Evolutionary conservation across 2,113 vertebrate genomes (phyloP).

Genomic region (Canis aureus): DNA sequence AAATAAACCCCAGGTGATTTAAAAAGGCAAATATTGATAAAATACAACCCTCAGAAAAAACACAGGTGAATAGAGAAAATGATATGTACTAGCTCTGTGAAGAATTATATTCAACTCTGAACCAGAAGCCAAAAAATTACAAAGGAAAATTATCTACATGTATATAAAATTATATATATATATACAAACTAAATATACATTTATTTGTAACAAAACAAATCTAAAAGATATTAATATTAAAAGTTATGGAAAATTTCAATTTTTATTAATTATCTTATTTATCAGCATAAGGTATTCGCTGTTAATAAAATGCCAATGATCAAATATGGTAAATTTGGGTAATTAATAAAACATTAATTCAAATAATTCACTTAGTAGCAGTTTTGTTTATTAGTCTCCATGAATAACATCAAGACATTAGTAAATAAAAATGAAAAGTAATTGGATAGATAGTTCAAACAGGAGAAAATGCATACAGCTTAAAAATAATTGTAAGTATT

Average conservation of each 20-base stretch:
- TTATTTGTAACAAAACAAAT: not conserved
- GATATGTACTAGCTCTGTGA: not conserved
- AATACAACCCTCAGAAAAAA: not conserved
- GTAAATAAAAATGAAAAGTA: not conserved
- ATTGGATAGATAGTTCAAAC: not conserved
- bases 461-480: not conserved
- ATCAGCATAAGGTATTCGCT: not conserved
- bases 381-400: not conserved
- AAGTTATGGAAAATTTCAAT: not conserved
- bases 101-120: not conserved
- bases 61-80: not conserved
- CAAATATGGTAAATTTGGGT: not conserved
- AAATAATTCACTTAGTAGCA: not conserved
- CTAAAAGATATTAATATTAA: not conserved
- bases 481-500: not conserved
- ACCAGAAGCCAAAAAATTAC: not conserved
- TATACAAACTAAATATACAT: not conserved
- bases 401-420: not conserved
- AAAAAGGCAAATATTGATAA: not conserved
- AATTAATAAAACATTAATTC: not conserved
- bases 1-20: not conserved
- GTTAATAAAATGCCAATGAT: not conserved
- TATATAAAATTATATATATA: not conserved
- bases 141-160: not conserved
- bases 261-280: not conserved